Evolutionary conservation across 2,888 invertebrate species (phyloP).

Genomic region (Phaonia tiefii): DNA sequence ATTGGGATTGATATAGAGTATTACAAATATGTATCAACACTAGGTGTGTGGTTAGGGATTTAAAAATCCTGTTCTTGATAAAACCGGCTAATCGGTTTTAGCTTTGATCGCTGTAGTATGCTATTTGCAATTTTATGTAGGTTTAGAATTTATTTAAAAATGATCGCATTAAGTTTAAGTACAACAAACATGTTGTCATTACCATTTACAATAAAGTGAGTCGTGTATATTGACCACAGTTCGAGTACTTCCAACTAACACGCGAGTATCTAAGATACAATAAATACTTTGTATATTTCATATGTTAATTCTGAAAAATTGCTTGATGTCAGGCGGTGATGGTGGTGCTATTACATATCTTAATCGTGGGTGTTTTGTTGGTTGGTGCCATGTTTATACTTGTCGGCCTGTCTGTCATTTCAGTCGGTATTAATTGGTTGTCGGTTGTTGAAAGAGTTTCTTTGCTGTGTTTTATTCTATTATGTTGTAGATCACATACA

Average conservation of each 20-base stretch:
- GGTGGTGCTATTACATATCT: neutral
- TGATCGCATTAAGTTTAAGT: slow-evolving; percentile 47
- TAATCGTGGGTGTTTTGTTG: slow-evolving; percentile 61
- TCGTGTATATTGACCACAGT: neutral
- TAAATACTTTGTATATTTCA: neutral
- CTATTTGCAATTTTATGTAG: too few relatives aligned
- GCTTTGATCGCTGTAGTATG: too few relatives aligned
- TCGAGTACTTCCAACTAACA: too few relatives aligned
- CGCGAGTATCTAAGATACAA: too few relatives aligned
- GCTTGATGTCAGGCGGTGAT: neutral
- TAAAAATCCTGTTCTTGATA: too few relatives aligned
- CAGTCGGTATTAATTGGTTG: slow-evolving; percentile 51
- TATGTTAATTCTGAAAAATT: neutral
- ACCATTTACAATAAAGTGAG: slow-evolving; percentile 2
- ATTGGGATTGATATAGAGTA: too few relatives aligned
- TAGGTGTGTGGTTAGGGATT: too few relatives aligned
- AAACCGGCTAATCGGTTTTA: too few relatives aligned
- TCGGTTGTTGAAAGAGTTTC: slow-evolving; percentile 46
- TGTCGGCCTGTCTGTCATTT: slow-evolving; percentile 3
- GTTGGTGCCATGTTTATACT: slow-evolving; percentile 58
- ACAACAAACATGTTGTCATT: slow-evolving; percentile 26
- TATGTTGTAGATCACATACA: too few relatives aligned
- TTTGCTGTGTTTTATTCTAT: neutral
- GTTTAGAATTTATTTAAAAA: slow-evolving; percentile 52
- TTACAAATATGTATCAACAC: too few relatives aligned